Conservation (phyloP, 92 coral and sea anemone genomes). For the Bergia puertoricense region DNA sequence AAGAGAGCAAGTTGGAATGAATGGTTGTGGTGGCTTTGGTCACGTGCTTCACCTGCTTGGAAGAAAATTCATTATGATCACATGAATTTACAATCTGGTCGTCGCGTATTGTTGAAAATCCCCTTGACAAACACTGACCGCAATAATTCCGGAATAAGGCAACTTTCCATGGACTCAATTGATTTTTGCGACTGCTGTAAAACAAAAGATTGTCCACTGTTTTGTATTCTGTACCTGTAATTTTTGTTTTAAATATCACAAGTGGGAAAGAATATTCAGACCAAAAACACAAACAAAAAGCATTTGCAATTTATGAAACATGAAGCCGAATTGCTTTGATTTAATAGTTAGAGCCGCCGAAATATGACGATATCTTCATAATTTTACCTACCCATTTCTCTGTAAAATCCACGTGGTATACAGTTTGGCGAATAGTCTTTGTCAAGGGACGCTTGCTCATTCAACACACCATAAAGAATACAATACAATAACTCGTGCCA, state of each 20-base stretch:
- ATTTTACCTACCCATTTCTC: background rate
- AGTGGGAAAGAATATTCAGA: conserved; percentile 2
- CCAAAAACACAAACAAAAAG: background rate
- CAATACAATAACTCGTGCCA: conserved; percentile 37
- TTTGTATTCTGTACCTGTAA: background rate
- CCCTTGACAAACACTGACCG: background rate
- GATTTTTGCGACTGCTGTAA: background rate
- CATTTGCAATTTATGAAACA: background rate
- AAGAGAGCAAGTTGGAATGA: conserved; percentile 77
- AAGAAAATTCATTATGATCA: conserved; percentile 89
- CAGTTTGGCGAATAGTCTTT: conserved; percentile 16
- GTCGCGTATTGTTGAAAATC: conserved; percentile 60
- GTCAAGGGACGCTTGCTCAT: conserved; percentile 32
- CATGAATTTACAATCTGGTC: conserved; percentile 70
- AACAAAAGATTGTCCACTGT: background rate
- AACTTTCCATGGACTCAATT: conserved; percentile 23
- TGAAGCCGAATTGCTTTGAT: background rate
- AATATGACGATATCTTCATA: background rate
- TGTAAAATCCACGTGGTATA: conserved; percentile 25
- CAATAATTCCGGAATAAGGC: conserved; percentile 20
- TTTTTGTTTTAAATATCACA: conserved; percentile 8
- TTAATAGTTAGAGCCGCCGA: background rate
- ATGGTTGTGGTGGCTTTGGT: conserved; percentile 74
- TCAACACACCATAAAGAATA: conserved; percentile 18
- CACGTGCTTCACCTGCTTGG: conserved; percentile 91